These are phyloP conservation scores for Oxycera nigricornis DNA, from an alignment of 2,888 invertebrate species.

Conservation along the genomic window DNA sequence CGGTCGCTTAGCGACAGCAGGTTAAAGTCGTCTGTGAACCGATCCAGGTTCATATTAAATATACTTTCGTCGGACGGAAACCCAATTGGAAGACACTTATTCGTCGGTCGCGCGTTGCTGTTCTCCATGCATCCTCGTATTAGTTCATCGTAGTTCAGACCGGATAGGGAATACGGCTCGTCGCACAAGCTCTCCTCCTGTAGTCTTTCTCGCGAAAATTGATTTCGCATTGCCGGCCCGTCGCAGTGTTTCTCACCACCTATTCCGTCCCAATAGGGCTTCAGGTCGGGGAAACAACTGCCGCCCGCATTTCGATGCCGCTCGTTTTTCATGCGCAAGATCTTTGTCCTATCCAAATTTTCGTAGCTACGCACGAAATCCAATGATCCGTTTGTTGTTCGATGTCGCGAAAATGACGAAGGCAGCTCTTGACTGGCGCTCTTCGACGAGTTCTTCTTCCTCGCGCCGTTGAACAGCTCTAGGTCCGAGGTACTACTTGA, in stretches of 20 bases:
- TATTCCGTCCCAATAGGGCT: conserved; percentile 43
- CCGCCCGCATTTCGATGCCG: conserved; percentile 30
- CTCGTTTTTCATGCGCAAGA: conserved; percentile 48
- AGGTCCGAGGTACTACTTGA: conserved; percentile 49
- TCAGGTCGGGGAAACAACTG: conserved; percentile 28
- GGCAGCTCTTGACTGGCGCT: conserved; percentile 48
- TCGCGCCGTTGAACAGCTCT: conserved; percentile 46
- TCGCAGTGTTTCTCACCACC: background rate
- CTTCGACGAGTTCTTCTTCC: conserved; percentile 46
- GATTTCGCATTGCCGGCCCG: conserved; percentile 33
- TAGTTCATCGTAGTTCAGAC: conserved; percentile 47
- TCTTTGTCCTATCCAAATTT: conserved; percentile 49
- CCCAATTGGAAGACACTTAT: conserved; percentile 43
- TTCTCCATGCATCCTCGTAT: conserved; percentile 31
- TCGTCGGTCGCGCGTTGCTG: background rate
- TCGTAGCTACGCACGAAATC: conserved; percentile 50
- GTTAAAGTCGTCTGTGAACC: conserved; percentile 45
- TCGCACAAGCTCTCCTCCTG: conserved; percentile 47
- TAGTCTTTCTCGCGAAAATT: conserved; percentile 46
- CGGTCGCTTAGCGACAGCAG: conserved; percentile 39
- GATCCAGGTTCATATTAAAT: conserved; percentile 50
- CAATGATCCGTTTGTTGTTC: conserved; percentile 43
- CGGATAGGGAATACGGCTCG: conserved; percentile 46
- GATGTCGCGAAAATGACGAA: conserved; percentile 46
- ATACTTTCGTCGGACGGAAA: conserved; percentile 50